These are phyloP conservation scores for Aphodius granarius DNA, from an alignment of 2,888 invertebrate genomes.

Conservation along the genomic window DNA sequence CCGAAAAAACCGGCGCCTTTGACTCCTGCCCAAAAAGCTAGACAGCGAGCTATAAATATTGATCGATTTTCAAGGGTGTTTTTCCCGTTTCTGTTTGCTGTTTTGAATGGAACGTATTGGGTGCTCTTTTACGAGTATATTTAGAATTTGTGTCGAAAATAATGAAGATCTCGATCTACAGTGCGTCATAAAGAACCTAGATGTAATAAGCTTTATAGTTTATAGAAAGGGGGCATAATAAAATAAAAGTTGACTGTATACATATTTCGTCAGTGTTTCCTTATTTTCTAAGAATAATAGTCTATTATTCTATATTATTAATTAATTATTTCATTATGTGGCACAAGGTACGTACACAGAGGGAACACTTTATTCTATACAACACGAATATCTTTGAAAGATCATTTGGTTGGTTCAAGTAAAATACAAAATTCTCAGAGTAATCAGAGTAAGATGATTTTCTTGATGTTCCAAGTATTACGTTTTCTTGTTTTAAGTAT, in stretches of 20 bases:
- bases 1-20: conserved; percentile 50
- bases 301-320: too few relatives aligned
- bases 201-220: not conserved
- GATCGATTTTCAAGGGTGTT: conserved; percentile 71
- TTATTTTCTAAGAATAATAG: too few relatives aligned
- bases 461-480: too few relatives aligned
- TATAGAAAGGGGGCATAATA: not conserved
- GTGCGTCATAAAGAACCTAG: not conserved
- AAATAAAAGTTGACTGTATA: not conserved
- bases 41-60: conserved; percentile 69
- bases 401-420: too few relatives aligned
- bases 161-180: not conserved
- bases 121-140: conserved; percentile 73
- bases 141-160: conserved; percentile 43
- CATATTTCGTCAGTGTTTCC: not conserved
- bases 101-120: conserved; percentile 73
- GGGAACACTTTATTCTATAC: too few relatives aligned
- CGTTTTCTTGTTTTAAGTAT: too few relatives aligned
- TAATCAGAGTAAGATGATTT: too few relatives aligned
- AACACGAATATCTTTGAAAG: too few relatives aligned
- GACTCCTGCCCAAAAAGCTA: conserved; percentile 62
- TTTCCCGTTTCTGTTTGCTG: conserved; percentile 70
- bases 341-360: too few relatives aligned
- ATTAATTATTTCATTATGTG: too few relatives aligned
- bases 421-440: too few relatives aligned